Conservation (phyloP, 2,113 vertebrate genomes). For the Fregata magnificens region DNA sequence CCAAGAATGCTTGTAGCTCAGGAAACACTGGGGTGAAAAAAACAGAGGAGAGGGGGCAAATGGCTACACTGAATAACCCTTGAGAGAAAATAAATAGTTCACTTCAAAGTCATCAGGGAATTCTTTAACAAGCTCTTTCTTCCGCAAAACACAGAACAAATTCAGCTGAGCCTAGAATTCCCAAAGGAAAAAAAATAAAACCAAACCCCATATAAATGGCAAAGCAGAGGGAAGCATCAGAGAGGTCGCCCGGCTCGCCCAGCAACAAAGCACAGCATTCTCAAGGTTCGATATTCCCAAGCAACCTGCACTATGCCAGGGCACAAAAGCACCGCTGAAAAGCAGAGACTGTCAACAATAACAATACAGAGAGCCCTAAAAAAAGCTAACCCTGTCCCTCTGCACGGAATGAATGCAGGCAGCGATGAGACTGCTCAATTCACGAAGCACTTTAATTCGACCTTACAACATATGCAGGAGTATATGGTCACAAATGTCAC, state of each 20-base stretch:
- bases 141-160: constrained; percentile 28
- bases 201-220: background rate
- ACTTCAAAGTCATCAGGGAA: constrained; percentile 61
- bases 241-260: background rate
- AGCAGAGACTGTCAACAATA: background rate
- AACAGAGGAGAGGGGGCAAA: constrained; percentile 40
- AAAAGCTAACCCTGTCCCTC: background rate
- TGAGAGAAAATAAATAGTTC: constrained; percentile 59
- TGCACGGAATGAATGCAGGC: background rate
- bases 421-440: background rate
- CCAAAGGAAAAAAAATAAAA: constrained; percentile 25
- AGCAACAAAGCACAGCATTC: constrained; percentile 4
- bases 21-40: constrained; percentile 55
- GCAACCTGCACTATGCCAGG: constrained; percentile 7
- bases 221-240: background rate
- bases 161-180: constrained; percentile 18
- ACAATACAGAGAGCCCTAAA: background rate
- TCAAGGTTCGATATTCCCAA: background rate
- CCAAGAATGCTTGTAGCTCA: constrained; percentile 67
- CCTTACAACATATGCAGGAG: background rate
- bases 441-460: background rate
- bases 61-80: constrained; percentile 32
- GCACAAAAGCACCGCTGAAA: background rate
- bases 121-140: constrained; percentile 54
- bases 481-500: background rate